Evolutionary conservation across 2,888 invertebrate genomes (phyloP).

Genomic region (Trisateles emortualis): DNA sequence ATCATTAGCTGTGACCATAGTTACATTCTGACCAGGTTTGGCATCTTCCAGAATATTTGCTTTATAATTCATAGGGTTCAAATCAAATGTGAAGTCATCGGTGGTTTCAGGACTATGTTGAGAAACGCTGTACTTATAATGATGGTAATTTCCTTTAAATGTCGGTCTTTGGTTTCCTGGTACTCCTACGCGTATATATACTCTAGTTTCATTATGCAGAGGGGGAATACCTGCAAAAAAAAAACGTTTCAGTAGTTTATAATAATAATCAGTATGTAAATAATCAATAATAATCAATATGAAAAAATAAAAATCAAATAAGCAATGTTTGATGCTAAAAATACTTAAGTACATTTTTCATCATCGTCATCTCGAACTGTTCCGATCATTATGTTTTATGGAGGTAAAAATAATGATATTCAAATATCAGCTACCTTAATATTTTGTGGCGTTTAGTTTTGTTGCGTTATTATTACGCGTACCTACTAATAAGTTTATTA

Average conservation of each 20-base stretch:
- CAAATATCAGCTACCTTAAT: too few species aligned
- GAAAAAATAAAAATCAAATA: too few species aligned
- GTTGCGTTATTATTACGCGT: too few species aligned
- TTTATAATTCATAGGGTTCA: constrained; percentile 90
- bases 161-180: constrained; percentile 93
- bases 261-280: too few species aligned
- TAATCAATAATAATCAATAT: too few species aligned
- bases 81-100: constrained; percentile 80
- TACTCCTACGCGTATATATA: constrained; percentile 91
- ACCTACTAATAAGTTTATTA: too few species aligned
- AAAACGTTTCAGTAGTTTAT: neutral
- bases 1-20: constrained; percentile 91
- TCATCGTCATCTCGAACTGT: too few species aligned
- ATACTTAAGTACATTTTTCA: too few species aligned
- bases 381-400: too few species aligned
- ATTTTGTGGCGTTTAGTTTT: too few species aligned
- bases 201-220: constrained; percentile 88
- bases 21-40: constrained; percentile 89
- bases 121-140: constrained; percentile 77
- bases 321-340: too few species aligned
- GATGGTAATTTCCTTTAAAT: constrained; percentile 91
- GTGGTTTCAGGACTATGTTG: constrained; percentile 66
- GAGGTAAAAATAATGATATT: too few species aligned
- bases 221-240: constrained; percentile 86
- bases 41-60: constrained; percentile 91